Conservation (phyloP, 1,140 invertebrate species). For the Drosophila tsacasi region DNA sequence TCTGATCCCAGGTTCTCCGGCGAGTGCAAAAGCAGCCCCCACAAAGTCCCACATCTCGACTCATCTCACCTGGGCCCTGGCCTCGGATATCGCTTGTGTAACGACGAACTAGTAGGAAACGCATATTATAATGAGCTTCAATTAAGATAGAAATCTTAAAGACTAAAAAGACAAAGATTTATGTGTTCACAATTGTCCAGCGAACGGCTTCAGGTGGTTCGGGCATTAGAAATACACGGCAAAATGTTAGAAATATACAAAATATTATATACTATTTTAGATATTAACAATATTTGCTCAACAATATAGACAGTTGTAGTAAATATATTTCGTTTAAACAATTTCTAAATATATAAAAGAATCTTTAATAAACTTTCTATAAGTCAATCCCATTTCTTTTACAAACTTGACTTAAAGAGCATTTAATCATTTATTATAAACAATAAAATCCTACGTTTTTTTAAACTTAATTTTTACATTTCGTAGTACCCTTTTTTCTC, state of each 20-base stretch:
- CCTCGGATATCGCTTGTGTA: constrained; percentile 44
- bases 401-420: too few species aligned
- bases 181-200: constrained; percentile 77
- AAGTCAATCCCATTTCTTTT: background rate
- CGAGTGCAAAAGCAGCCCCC: constrained; percentile 65
- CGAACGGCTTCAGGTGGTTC: constrained; percentile 61
- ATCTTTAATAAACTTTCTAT: fast-evolving
- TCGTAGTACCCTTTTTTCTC: background rate
- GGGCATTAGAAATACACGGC: constrained; percentile 35
- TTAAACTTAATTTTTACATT: background rate
- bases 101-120: constrained; percentile 65
- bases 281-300: background rate
- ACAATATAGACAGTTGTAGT: background rate
- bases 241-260: constrained; percentile 5
- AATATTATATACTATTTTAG: background rate
- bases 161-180: constrained; percentile 80
- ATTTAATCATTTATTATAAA: background rate
- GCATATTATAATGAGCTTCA: constrained; percentile 83
- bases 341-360: background rate
- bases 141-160: constrained; percentile 80
- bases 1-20: constrained; percentile 54
- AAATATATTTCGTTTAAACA: background rate
- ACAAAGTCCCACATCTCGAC: constrained; percentile 8
- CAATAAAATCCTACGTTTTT: background rate
- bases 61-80: constrained; percentile 23